Evolutionary conservation across 2,888 invertebrate species (phyloP).

Genomic region (Pristionchus fissidentatus): DNA sequence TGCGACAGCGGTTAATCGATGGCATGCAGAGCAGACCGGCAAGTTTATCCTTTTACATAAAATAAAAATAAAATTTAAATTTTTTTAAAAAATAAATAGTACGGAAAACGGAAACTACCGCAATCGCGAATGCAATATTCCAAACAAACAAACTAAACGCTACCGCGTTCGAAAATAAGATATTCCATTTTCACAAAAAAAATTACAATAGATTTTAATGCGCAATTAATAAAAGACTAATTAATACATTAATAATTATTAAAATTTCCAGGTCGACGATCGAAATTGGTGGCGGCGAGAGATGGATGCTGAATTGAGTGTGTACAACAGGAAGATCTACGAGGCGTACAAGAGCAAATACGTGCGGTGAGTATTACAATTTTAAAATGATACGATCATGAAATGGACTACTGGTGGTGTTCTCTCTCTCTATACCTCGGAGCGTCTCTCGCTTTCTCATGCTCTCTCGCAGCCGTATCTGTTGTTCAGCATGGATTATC

Average conservation of each 20-base stretch:
- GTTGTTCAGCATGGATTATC: too few relatives aligned
- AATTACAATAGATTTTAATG: not conserved
- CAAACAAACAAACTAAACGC: too few relatives aligned
- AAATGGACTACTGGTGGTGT: too few relatives aligned
- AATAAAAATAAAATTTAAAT: not conserved
- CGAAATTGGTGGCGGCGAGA: not conserved
- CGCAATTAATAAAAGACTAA: not conserved
- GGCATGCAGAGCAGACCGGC: not conserved
- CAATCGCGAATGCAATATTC: too few relatives aligned
- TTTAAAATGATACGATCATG: too few relatives aligned
- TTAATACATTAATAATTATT: not conserved
- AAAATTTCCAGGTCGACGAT: slow-evolving; percentile 19
- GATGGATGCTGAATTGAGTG: not conserved
- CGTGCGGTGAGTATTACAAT: slow-evolving; percentile 64
- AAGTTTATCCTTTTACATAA: not conserved
- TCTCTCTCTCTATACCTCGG: too few relatives aligned
- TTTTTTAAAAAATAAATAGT: too few relatives aligned
- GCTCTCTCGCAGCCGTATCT: too few relatives aligned
- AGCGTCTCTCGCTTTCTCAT: too few relatives aligned
- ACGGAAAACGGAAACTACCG: too few relatives aligned
- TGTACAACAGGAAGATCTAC: slow-evolving; percentile 70
- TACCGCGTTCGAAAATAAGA: too few relatives aligned
- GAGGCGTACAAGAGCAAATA: slow-evolving; percentile 74
- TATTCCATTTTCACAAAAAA: too few relatives aligned
- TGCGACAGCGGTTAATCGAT: not conserved